Evolutionary conservation across 1,140 invertebrate genomes (phyloP), one percentile per base, ranked within the genome.

Genomic region (Coptotermes formosanus): DNA sequence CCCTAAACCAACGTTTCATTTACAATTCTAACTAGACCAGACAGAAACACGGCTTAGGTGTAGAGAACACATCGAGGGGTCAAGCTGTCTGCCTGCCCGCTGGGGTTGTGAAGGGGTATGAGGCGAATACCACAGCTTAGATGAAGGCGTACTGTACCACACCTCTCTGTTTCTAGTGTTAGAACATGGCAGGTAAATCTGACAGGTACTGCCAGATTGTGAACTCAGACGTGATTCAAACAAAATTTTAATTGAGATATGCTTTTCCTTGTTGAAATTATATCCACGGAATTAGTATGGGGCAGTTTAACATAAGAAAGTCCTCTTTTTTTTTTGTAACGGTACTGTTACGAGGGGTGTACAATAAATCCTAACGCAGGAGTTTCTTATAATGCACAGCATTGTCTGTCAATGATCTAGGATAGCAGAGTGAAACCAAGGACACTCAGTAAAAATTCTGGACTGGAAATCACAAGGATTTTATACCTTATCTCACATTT

Each of bases 11-110:
- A n/a, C 64, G n/a, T 14, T 25, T 75, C 64, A 75, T 75, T 75
- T 75, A 75, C 64, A 75, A 75, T 75, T 75, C 64, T 75, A 75
- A 75, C 64, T 75, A 75, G 64, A 75, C 64, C 64, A 75, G 64
- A 75, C 64, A 30, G 64, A 75, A 75, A 75, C 64, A 75, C 25
- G 16, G 64, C 64, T 30, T 75, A 75, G 14, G 64, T 75, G 64
- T 75, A 30, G 52, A 55, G 52, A 55, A 55, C 52, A 55, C 19
- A 55, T 55, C 52, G 52, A 55, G 25, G 64, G 64, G 64, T 75
- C 64, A 75, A 30, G n/a, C 64, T 25, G 64, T 7, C 25, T 75
- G 25, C 25, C 14, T 14, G 64, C 64, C 64, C 64, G 25, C 64
- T 75, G 64, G 64, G 52, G 64, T 75, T 30, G 25, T 75, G 64